Evolutionary conservation across 1,140 invertebrate species (phyloP).

Genomic region (Choristoneura fumiferana): DNA sequence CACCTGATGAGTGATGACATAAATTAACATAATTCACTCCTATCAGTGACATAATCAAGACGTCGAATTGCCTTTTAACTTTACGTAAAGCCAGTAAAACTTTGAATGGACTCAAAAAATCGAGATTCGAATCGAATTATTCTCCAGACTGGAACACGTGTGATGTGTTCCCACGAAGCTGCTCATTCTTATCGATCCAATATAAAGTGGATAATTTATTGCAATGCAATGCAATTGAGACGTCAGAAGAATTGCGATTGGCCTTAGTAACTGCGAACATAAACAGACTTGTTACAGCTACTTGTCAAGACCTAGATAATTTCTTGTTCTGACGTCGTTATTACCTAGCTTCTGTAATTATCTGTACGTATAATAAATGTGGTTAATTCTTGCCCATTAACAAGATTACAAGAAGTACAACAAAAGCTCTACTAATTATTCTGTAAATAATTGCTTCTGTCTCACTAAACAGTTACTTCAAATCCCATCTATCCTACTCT

Average conservation of each 20-base stretch:
- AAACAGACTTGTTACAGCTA: background rate
- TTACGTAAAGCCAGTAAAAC: background rate
- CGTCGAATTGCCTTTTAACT: background rate
- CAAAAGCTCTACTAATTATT: too few species aligned
- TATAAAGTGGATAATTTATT: constrained; percentile 16
- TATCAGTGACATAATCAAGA: constrained; percentile 1
- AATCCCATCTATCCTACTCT: too few species aligned
- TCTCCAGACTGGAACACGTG: background rate
- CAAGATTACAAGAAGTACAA: too few species aligned
- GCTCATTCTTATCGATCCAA: constrained; percentile 11
- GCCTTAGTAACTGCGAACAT: background rate
- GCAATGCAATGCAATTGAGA: constrained; percentile 14
- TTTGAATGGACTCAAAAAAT: too few species aligned
- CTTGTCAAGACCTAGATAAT: background rate
- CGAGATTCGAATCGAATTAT: background rate
- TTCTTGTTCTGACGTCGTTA: background rate
- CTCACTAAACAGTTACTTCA: too few species aligned
- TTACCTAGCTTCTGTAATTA: background rate
- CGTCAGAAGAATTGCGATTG: background rate
- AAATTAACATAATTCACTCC: constrained; percentile 12
- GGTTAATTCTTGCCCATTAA: too few species aligned
- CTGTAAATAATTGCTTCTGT: too few species aligned
- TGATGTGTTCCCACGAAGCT: constrained; percentile 1
- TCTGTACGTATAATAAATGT: background rate
- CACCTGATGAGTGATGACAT: constrained; percentile 1